Conservation (phyloP, 2,797 vertebrate genomes). For the Craterocephalus amniculus region DNA sequence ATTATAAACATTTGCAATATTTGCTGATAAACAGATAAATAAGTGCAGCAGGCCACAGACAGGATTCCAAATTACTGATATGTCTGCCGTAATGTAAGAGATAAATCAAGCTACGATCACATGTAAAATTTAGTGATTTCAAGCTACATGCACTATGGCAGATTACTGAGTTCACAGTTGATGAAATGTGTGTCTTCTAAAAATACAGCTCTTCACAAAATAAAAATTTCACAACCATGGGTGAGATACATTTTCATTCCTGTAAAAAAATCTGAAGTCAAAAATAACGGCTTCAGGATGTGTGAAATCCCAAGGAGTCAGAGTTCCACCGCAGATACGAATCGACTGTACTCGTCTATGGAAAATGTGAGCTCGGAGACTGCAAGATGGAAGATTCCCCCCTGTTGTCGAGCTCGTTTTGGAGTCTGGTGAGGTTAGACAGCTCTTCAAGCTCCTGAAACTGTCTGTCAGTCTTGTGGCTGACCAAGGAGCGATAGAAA, state of each 20-base stretch:
- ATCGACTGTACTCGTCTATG: slow-evolving; percentile 63
- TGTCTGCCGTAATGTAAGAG: slow-evolving; percentile 15
- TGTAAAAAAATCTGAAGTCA: slow-evolving; percentile 54
- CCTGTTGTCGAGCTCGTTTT: slow-evolving; percentile 95
- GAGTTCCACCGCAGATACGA: slow-evolving; percentile 15
- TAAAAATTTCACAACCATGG: slow-evolving; percentile 44
- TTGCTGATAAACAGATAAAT: slow-evolving; percentile 30
- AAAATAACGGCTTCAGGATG: slow-evolving; percentile 18
- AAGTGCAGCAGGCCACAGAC: slow-evolving; percentile 60
- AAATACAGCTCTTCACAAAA: slow-evolving; percentile 56
- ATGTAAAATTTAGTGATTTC: slow-evolving; percentile 52
- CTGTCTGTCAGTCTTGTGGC: slow-evolving; percentile 98
- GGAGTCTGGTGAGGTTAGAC: slow-evolving; percentile 92
- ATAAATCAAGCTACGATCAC: slow-evolving; percentile 38
- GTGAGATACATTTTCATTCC: slow-evolving; percentile 41
- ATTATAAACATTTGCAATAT: slow-evolving; percentile 28
- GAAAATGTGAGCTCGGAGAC: slow-evolving; percentile 88
- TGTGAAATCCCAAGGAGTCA: slow-evolving; percentile 11
- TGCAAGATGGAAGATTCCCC: slow-evolving; percentile 80
- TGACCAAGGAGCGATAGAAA: slow-evolving; percentile 97
- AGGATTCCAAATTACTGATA: slow-evolving; percentile 35
- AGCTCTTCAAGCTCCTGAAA: slow-evolving; percentile 92
- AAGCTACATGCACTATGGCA: slow-evolving; percentile 57
- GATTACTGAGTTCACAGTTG: slow-evolving; percentile 55
- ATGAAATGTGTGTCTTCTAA: slow-evolving; percentile 40